phyloP scores from a whole-genome alignment of 2,797 vertebrate genomes.

The Astyanax mexicanus region DNA sequence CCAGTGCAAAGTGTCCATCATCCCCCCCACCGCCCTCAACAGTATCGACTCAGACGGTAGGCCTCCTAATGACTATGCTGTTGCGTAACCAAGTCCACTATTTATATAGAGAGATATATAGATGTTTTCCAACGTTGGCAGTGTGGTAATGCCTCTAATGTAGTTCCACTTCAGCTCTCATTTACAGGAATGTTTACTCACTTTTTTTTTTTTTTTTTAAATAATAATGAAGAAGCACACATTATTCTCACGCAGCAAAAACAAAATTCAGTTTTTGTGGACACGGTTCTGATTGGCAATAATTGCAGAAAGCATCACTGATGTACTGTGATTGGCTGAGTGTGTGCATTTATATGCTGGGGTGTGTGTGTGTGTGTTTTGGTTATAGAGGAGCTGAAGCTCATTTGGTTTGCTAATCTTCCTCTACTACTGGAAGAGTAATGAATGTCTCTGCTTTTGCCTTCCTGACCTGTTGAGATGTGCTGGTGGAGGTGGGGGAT shows the following conservation, averaged over 20 bases:
- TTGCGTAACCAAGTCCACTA: not conserved
- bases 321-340: constrained; percentile 1
- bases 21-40: constrained; percentile 97
- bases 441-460: constrained; percentile 37
- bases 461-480: constrained; percentile 42
- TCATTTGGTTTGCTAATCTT: constrained; percentile 49
- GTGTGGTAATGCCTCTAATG: too few species aligned
- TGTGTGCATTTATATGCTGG: too few species aligned
- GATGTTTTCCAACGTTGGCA: too few species aligned
- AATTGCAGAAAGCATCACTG: constrained; percentile 3
- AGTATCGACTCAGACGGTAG: constrained; percentile 98
- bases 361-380: not conserved
- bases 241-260: not conserved
- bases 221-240: not conserved
- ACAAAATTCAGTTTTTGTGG: not conserved
- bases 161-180: too few species aligned
- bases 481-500: constrained; percentile 24
- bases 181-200: not conserved
- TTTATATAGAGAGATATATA: too few species aligned
- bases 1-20: constrained; percentile 98
- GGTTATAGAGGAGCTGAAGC: constrained; percentile 25
- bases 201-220: not conserved
- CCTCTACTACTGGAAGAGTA: constrained; percentile 50
- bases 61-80: constrained; percentile 52
- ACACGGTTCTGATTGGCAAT: not conserved